Base-by-base conservation (phyloP, 2,113 vertebrate genomes). In the Donacobius atricapilla region DNA sequence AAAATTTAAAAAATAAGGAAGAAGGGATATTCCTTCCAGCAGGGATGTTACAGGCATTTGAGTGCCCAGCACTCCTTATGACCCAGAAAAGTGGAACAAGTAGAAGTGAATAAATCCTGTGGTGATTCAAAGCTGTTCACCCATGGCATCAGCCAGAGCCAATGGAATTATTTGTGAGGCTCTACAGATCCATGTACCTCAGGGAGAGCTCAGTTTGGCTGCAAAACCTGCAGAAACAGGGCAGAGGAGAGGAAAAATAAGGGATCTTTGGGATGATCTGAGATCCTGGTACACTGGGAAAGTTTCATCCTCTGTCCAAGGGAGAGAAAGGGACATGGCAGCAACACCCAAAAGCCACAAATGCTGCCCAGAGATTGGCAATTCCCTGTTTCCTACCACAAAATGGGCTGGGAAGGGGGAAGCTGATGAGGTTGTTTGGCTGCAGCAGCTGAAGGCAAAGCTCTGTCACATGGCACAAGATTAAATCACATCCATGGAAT, bases 161-260 rank as follows among this genome's bases (percentile, higher is more conserved):
- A 0, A 3, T 20, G 5, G 13, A 51, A 12, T 35, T 2, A 1
- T 2, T 4, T 6, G 17, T 0, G 2, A 15, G 42, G 37, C 4
- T 65, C 44, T 18, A 1, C 3, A 15, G 19, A 24, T 25, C 64
- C 9, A 0, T 4, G 40, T 21, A 50, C 54, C 33, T 4, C 11
- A 6, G 16, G 0, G 0, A 50, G 44, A 40, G 53, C 31, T 17
- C 0, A 0, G n/a, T 6, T 30, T 16, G 37, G 61, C 33, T 80
- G 5, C 30, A 68, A 47, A 35, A 9, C 53, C 10, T 0, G 1
- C 10, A 45, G 83, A 42, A 79, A 30, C 0, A 1, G 47, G 57
- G 33, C 53, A 31, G 22, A 30, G 66, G 18, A 35, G 65, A 21
- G 39, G 2, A 1, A 7, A 42, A 63, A 51, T n/a, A n/a, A 24